phyloP scores from a whole-genome alignment of 2,888 invertebrate species.

The Aphodius granarius region DNA sequence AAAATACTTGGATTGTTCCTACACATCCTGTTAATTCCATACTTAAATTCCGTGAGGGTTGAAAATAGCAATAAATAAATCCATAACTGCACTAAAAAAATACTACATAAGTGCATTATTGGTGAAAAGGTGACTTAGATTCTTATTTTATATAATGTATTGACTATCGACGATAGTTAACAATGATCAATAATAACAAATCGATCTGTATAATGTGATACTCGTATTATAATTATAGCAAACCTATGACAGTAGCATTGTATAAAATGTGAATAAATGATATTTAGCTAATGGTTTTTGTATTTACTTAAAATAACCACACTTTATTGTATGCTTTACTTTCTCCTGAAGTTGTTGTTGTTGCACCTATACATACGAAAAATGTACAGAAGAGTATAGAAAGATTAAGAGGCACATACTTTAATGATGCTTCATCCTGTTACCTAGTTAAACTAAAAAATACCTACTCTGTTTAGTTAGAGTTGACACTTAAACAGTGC shows the following conservation, averaged over 20 bases:
- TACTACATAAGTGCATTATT: not conserved
- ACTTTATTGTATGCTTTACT: not conserved
- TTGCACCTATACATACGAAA: too few relatives aligned
- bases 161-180: not conserved
- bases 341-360: not conserved
- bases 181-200: not conserved
- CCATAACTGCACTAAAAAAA: not conserved
- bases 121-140: not conserved
- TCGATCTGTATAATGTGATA: not conserved
- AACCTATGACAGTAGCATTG: conserved; percentile 18
- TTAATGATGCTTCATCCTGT: too few relatives aligned
- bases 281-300: conserved; percentile 13
- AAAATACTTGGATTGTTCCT: not conserved
- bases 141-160: not conserved
- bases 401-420: too few relatives aligned
- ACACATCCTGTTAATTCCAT: not conserved
- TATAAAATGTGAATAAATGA: conserved; percentile 15
- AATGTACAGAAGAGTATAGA: too few relatives aligned
- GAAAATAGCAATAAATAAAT: not conserved
- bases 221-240: not conserved
- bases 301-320: not conserved
- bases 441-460: too few relatives aligned
- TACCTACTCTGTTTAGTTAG: too few relatives aligned
- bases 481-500: too few relatives aligned
- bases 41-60: too few relatives aligned